Percentiles rank a stretch among this genome's conserved stretches.
Conservation (phyloP, 2,113 vertebrate genomes). For the Orientallactaga bullata region DNA sequence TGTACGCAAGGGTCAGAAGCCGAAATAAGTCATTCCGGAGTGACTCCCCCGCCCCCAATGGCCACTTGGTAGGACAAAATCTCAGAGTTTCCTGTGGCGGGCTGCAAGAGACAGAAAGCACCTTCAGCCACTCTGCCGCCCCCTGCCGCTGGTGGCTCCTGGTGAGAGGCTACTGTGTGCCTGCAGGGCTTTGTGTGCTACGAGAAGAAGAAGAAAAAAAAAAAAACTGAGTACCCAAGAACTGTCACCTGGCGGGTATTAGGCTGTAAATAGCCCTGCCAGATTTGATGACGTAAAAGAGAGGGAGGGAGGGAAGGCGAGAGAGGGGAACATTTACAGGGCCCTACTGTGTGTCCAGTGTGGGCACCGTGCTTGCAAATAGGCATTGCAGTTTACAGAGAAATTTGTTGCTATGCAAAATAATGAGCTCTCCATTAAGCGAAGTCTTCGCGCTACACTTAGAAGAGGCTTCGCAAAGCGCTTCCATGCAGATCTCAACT, state of each 20-base stretch:
- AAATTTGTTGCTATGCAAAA: slow-evolving; percentile 49
- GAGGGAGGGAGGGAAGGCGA: background rate
- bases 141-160: background rate
- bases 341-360: slow-evolving; percentile 59
- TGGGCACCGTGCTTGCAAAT: slow-evolving; percentile 1
- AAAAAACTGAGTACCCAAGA: background rate
- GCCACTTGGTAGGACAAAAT: background rate
- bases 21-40: background rate
- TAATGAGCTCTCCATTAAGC: slow-evolving; percentile 44
- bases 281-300: slow-evolving; percentile 21
- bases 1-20: background rate
- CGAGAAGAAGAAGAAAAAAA: background rate
- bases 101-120: background rate
- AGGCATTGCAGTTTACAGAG: background rate
- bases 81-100: background rate
- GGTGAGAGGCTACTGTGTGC: background rate
- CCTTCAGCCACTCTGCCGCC: slow-evolving; percentile 38
- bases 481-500: slow-evolving; percentile 50
- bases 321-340: background rate
- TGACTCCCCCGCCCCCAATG: background rate
- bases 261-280: background rate
- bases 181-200: background rate
- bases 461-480: slow-evolving; percentile 46
- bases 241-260: background rate
- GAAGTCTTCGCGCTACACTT: slow-evolving; percentile 53